These are phyloP conservation scores for Drosophila suboccidentalis DNA, from an alignment of 2,888 invertebrate species.

Conservation along the genomic window DNA sequence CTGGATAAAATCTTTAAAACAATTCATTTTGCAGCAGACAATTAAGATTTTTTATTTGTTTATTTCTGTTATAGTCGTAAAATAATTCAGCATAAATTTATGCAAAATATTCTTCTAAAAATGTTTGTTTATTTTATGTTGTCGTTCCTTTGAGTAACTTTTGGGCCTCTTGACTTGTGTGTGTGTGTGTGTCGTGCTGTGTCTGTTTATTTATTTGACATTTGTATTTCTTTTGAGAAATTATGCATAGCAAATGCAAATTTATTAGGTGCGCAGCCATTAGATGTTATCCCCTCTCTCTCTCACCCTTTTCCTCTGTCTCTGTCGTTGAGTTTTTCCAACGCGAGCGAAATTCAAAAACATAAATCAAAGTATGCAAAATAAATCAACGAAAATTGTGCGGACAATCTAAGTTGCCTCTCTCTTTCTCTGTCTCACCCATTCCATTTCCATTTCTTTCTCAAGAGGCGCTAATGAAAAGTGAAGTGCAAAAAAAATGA, in stretches of 20 bases:
- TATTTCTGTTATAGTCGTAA: slow-evolving; percentile 7
- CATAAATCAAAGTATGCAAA: slow-evolving; percentile 73
- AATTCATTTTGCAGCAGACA: slow-evolving; percentile 5
- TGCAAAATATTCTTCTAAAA: slow-evolving; percentile 14
- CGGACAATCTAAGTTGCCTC: slow-evolving; percentile 23
- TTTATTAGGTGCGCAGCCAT: slow-evolving; percentile 73
- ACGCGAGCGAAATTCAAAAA: slow-evolving; percentile 65
- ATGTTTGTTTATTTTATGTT: slow-evolving; percentile 9
- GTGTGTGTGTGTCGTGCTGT: slow-evolving; percentile 20
- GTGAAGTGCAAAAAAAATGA: slow-evolving; percentile 40
- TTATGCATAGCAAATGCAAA: slow-evolving; percentile 77
- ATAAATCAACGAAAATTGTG: slow-evolving; percentile 73
- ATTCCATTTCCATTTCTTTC: background rate
- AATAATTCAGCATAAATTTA: slow-evolving; percentile 23
- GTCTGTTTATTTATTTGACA: slow-evolving; percentile 51
- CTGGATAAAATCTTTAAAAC: background rate
- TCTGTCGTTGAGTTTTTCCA: slow-evolving; percentile 35
- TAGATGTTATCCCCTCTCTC: slow-evolving; percentile 13
- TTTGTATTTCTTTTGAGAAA: slow-evolving; percentile 53
- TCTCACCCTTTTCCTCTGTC: background rate
- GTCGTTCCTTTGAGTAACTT: slow-evolving; percentile 22
- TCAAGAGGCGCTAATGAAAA: slow-evolving; percentile 27
- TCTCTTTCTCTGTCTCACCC: background rate
- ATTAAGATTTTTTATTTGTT: slow-evolving; percentile 8
- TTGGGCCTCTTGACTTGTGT: slow-evolving; percentile 15